These are phyloP conservation scores for Acanthurus tractus DNA, from an alignment of 2,797 vertebrate species.

Conservation along the genomic window DNA sequence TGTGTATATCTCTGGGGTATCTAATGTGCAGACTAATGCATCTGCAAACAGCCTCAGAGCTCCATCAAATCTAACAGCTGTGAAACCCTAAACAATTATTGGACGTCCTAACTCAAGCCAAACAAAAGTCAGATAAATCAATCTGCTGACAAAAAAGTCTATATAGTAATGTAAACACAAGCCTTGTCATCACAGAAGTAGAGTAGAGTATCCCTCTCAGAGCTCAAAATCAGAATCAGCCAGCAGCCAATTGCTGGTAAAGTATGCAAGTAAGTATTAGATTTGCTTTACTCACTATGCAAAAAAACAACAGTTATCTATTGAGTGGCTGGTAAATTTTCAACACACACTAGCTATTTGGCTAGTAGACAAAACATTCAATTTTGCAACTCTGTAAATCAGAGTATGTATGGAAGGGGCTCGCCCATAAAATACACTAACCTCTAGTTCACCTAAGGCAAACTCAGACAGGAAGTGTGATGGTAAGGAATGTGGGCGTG, in stretches of 20 bases:
- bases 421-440: slow-evolving; percentile 16
- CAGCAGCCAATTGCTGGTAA: too few relatives aligned
- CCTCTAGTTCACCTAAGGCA: slow-evolving; percentile 36
- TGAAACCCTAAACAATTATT: slow-evolving; percentile 37
- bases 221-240: too few relatives aligned
- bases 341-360: too few relatives aligned
- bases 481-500: slow-evolving; percentile 35
- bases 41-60: slow-evolving; percentile 49
- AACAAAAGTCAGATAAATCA: slow-evolving; percentile 23
- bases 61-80: slow-evolving; percentile 7
- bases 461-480: slow-evolving; percentile 38
- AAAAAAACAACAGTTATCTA: too few relatives aligned
- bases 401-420: neutral
- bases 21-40: slow-evolving; percentile 46
- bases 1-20: slow-evolving; percentile 42
- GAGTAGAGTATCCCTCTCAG: too few relatives aligned
- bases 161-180: neutral
- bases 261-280: too few relatives aligned
- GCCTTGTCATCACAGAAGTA: too few relatives aligned
- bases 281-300: too few relatives aligned
- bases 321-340: too few relatives aligned
- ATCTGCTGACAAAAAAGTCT: slow-evolving; percentile 15
- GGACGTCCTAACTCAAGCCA: slow-evolving; percentile 35
- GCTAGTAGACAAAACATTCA: too few relatives aligned
- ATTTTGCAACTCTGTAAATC: neutral